Evolutionary conservation across 2,113 vertebrate species (phyloP), one percentile per base, ranked within the genome.

Genomic region (Malurus cyaneus): DNA sequence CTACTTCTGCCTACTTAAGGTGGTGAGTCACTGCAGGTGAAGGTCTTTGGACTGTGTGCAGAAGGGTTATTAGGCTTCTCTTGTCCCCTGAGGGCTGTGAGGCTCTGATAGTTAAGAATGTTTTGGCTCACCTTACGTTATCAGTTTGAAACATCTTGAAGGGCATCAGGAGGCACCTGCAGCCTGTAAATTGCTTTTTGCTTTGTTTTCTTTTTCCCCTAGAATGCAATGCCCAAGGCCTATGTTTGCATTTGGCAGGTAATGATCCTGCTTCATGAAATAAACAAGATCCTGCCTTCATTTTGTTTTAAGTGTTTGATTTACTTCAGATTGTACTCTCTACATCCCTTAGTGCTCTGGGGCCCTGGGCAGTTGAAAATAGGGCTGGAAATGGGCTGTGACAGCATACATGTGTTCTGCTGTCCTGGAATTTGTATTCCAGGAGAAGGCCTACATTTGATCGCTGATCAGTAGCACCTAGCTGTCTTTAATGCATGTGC

Each of bases 221-320:
- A 46, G 41, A 44, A 67, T 76, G 65, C 44, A 84, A 4, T 84
- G 69, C 57, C 53, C 65, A 81, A 49, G 69, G 83, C 77, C 88
- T 92, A 17, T 84, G 44, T 92, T 96, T 92, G 80, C 34, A 24
- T 74, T 91, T 92, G 82, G 88, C 29, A 71, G 59, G 64, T 20
- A 73, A 80, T 54, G 71, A 61, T 80, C 26, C 32, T 59, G 34
- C 41, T 69, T 88, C 14, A 24, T 67, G 41, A 71, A 94, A 91
- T 90, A 94, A 95, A 86, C 72, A 89, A 81, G 52, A 74, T 78
- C 28, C 26, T 81, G 77, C n/a, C 31, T 91, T 95, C 85, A 61
- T 94, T 94, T 79, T 32, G 12, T 79, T 47, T 74, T 41, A 59
- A 61, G 19, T 10, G 73, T 79, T 92, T 95, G 57, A 73, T 89